A percentile compares a stretch with the other conserved stretches of the same genome.
Conservation (phyloP, 1,140 invertebrate genomes). For the Bradysia coprophila region DNA sequence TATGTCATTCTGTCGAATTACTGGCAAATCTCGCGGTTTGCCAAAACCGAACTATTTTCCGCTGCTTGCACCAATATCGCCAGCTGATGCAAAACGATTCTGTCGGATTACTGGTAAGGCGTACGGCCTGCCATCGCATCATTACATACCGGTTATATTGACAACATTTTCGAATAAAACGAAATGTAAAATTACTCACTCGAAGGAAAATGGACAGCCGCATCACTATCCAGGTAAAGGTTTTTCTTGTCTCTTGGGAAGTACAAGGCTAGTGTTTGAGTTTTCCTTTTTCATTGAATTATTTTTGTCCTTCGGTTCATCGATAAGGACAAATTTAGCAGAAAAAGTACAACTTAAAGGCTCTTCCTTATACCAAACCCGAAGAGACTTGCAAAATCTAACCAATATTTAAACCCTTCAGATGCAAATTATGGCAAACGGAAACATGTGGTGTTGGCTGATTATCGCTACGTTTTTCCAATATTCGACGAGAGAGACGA, state of each 20-base stretch:
- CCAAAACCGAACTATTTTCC: constrained; percentile 72
- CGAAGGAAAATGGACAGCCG: constrained; percentile 32
- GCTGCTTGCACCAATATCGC: constrained; percentile 57
- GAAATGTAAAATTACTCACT: constrained; percentile 44
- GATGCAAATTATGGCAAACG: constrained; percentile 30
- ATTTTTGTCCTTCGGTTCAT: too few relatives aligned
- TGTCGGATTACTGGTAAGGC: constrained; percentile 69
- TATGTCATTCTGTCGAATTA: constrained; percentile 64
- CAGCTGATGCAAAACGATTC: constrained; percentile 56
- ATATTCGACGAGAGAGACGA: constrained; percentile 42
- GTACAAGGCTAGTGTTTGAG: too few relatives aligned
- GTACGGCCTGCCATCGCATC: constrained; percentile 50
- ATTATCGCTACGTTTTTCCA: constrained; percentile 56
- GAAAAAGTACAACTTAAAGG: too few relatives aligned
- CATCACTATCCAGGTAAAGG: constrained; percentile 33
- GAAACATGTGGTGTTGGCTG: constrained; percentile 41
- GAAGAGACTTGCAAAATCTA: too few relatives aligned
- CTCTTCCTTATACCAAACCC: too few relatives aligned
- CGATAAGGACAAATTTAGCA: too few relatives aligned
- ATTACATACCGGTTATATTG: constrained; percentile 57
- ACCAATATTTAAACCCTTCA: too few relatives aligned
- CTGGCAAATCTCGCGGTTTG: constrained; percentile 55
- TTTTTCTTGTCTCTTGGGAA: too few relatives aligned
- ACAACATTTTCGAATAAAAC: constrained; percentile 32
- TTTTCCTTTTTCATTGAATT: too few relatives aligned